Conservation (phyloP, 2,888 invertebrate genomes). For the Tupiocoris notatus region DNA sequence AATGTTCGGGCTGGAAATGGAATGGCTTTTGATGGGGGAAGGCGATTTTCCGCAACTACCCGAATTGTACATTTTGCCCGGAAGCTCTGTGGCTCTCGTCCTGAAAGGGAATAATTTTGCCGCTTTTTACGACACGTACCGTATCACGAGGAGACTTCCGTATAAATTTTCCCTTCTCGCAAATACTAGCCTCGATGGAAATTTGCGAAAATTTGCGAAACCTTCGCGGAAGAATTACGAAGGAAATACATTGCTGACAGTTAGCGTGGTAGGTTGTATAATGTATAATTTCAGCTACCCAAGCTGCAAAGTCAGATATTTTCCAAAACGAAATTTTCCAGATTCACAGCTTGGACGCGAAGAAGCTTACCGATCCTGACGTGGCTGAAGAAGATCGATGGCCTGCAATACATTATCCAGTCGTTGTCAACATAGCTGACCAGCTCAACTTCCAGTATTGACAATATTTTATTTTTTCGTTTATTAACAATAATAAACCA, state of each 20-base stretch:
- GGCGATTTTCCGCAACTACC: not conserved
- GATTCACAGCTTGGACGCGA: conserved; percentile 27
- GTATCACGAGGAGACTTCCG: conserved; percentile 25
- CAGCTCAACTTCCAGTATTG: conserved; percentile 56
- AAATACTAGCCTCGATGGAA: not conserved
- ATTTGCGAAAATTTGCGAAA: not conserved
- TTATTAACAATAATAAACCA: too few species aligned
- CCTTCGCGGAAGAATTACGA: conserved; percentile 10
- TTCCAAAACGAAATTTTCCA: too few species aligned
- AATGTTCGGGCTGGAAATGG: conserved; percentile 28
- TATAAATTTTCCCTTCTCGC: conserved; percentile 11
- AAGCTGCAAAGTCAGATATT: too few species aligned
- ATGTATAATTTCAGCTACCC: not conserved
- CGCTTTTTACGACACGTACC: conserved; percentile 29
- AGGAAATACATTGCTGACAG: conserved; percentile 13
- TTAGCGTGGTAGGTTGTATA: conserved; percentile 23
- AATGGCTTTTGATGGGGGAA: conserved; percentile 33
- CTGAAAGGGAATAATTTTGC: not conserved
- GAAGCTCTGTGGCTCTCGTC: conserved; percentile 12
- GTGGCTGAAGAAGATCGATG: conserved; percentile 54
- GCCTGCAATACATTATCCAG: conserved; percentile 55
- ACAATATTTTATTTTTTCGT: conserved; percentile 2
- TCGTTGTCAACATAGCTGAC: conserved; percentile 54
- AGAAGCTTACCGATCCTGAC: conserved; percentile 37
- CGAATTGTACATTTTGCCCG: conserved; percentile 24